phyloP scores from a whole-genome alignment of 2,113 vertebrate species.

The Pandion haliaetus region DNA sequence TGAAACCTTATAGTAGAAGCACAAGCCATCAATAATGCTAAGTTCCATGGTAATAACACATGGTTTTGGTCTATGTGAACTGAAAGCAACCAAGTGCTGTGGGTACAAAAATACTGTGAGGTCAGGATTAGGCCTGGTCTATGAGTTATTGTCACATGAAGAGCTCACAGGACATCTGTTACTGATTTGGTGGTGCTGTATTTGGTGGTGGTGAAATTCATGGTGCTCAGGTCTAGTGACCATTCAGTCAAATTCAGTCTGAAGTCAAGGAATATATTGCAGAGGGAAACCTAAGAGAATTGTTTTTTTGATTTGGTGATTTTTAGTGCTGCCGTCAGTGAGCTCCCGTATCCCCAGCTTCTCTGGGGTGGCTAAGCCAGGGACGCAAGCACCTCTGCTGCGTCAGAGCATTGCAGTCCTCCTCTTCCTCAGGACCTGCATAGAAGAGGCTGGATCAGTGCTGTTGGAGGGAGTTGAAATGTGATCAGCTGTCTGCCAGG shows the following conservation, averaged over 20 bases:
- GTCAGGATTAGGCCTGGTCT: not conserved
- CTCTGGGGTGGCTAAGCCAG: not conserved
- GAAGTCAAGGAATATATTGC: not conserved
- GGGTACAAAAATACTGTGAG: rapidly evolving
- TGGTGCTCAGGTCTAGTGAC: not conserved
- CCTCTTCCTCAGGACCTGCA: not conserved
- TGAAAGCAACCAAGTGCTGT: not conserved
- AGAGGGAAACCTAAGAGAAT: not conserved
- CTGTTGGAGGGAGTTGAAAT: not conserved
- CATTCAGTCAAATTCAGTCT: rapidly evolving
- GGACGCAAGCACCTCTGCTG: not conserved
- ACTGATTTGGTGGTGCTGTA: not conserved
- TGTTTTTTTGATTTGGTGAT: not conserved
- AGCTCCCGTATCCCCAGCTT: not conserved
- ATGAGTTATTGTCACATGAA: not conserved
- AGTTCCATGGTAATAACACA: not conserved
- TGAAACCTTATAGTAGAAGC: not conserved
- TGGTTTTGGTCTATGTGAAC: not conserved
- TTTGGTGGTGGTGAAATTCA: rapidly evolving
- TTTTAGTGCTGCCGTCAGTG: rapidly evolving
- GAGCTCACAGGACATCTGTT: not conserved
- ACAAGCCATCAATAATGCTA: not conserved
- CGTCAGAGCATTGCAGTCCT: rapidly evolving
- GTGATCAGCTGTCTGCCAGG: not conserved
- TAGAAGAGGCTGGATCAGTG: not conserved